Base-by-base conservation (phyloP, 2,888 invertebrate species). In the Silvanus unidentatus region DNA sequence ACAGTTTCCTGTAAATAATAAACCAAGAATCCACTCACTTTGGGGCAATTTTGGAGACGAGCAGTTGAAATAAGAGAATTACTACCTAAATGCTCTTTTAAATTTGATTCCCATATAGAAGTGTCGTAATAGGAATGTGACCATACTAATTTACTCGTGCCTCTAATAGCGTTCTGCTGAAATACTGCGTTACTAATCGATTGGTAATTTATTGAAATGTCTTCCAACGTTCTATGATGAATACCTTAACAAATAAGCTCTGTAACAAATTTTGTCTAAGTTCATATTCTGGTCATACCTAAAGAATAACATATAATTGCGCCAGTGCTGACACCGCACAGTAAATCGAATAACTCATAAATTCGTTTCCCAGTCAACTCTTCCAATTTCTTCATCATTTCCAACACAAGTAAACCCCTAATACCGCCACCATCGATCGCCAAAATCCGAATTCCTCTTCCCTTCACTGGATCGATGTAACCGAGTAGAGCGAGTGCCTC, bases 391-490 rank as follows among this genome's bases (percentile, higher is more conserved):
- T 82, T 79, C 52, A 95, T 71, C 68, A 92, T 81, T 71, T 91
- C 87, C 49, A 95, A 79, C 2, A 90, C 88, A 50, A 92, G 76
- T 49, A 94, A 76, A n/a, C 93, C 93, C 48, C 92, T 78, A 48
- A 89, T 84, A 39, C 94, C 94, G 35, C 95, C 94, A 2, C 95
- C 95, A 73, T 95, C 94, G 58, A 95, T 86, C 1, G 89, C 76
- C 40, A 95, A 75, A 43, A 95, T 80, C 63, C 86, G 76, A 38
- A 93, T 84, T 1, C 94, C 93, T 16, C 77, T 75, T 1, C 83
- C 81, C 44, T 77, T 77, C 2, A 86, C 75, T 3, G 88, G 83
- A 38, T 80, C 79, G 1, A 78, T 69, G 65, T 86, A 77, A 0
- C 92, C 92, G 53, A 90, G 68, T 46, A 89, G 69, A 1, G 87